Base-by-base conservation (phyloP, 1,140 invertebrate species). In the Caenorhabditis tropicalis region DNA sequence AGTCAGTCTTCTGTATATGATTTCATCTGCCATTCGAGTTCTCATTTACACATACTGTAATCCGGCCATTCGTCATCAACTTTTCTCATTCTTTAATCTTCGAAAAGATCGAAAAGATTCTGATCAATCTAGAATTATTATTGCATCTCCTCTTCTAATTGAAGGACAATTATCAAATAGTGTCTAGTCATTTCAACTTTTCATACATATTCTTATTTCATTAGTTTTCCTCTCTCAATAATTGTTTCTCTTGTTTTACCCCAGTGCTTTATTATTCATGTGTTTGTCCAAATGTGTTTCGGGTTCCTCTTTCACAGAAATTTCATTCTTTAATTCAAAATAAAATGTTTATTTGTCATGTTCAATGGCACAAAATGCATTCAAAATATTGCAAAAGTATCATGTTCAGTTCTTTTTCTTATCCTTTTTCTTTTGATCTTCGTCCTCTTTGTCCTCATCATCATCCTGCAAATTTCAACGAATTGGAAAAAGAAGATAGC, bases 41-140 rank as follows among this genome's bases (percentile, higher is more conserved):
- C 27, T 84, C 19, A 86, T 86, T 53, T 86, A 86, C 80, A 74
- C 48, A 12, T 86, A 53, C 10, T 85, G 83, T 48, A 86, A 86
- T 24, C 96, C 86, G 0, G 49, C 81, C 5, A 82, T 82, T 31
- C 46, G 56, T n/a, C 12, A 49, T 12, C 58, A 82, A 70, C 56
- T 82, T 6, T 36, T 82, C 33, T 43, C n/a, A 12, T 48, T 65
- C 15, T 21, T 70, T 4, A 46, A 43, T 29, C 10, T 46, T 0
- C 65, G 36, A 27, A 46, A 39, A 16, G 33, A 70, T 36, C 29
- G 60, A n/a, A 70, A 70, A n/a, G 60, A 70, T 36, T 70, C 60
- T 3, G 60, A 70, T 70, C 60, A 70, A n/a, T 70, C 60, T 0
- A 70, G 31, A 70, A 70, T 70, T 9, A 70, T 70, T n/a, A 70